Conservation (phyloP, 2,888 invertebrate species). For the Carabus problematicus region DNA sequence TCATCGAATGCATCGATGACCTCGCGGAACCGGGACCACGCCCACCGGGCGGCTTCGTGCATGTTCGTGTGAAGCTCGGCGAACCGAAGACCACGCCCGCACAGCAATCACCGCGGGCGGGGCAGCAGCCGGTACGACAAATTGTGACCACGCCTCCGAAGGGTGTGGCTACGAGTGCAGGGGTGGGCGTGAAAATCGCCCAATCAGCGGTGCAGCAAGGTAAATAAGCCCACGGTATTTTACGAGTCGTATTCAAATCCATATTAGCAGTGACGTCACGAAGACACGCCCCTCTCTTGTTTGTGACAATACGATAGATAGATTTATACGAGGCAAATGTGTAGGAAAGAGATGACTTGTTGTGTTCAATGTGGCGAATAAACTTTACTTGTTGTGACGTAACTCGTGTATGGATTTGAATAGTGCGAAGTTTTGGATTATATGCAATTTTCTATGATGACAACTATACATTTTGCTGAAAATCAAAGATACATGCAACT, state of each 20-base stretch:
- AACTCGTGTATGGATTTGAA: too few relatives aligned
- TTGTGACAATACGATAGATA: too few relatives aligned
- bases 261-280: too few relatives aligned
- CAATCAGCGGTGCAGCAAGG: conserved; percentile 30
- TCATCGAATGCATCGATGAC: conserved; percentile 74
- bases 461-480: conserved; percentile 22
- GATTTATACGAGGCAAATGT: too few relatives aligned
- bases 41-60: conserved; percentile 71
- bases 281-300: too few relatives aligned
- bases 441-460: conserved; percentile 13
- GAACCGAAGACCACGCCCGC: conserved; percentile 50
- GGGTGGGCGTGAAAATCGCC: conserved; percentile 22
- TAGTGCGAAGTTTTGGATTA: too few relatives aligned
- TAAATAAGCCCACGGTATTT: too few relatives aligned
- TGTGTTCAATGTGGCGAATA: too few relatives aligned
- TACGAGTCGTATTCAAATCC: too few relatives aligned
- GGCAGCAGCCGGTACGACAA: background rate
- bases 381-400: too few relatives aligned
- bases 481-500: conserved; percentile 40
- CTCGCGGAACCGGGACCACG: conserved; percentile 67
- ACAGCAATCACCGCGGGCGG: conserved; percentile 23
- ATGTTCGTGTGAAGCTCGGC: conserved; percentile 64
- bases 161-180: background rate
- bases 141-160: conserved; percentile 19
- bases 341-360: too few relatives aligned